Conservation (phyloP, 2,888 invertebrate genomes). For the Hirtodrosophila cameraria region DNA sequence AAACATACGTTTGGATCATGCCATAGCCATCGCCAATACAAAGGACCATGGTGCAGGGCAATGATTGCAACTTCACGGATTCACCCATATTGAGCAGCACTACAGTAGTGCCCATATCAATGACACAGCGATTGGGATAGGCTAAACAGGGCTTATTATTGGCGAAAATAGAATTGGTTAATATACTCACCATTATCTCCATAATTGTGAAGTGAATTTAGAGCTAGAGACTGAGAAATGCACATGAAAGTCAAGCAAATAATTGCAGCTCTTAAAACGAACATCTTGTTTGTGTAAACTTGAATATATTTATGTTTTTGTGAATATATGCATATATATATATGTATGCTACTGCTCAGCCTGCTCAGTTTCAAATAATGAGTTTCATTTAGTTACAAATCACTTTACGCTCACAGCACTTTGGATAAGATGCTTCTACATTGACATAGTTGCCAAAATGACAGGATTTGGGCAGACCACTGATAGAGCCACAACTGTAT, state of each 20-base stretch:
- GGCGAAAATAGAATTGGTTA: neutral
- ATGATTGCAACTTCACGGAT: slow-evolving; percentile 14
- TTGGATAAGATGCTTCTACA: slow-evolving; percentile 45
- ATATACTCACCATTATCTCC: slow-evolving; percentile 32
- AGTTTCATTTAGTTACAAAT: slow-evolving; percentile 17
- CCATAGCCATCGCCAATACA: slow-evolving; percentile 61
- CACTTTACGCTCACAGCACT: slow-evolving; percentile 46
- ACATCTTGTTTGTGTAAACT: slow-evolving; percentile 14
- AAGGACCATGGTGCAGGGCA: slow-evolving; percentile 46
- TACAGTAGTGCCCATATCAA: slow-evolving; percentile 45
- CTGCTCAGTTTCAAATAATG: slow-evolving; percentile 3
- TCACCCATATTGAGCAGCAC: slow-evolving; percentile 37
- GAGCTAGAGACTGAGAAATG: neutral
- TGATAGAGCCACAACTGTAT: slow-evolving; percentile 51
- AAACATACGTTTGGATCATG: slow-evolving; percentile 54
- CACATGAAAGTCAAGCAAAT: neutral
- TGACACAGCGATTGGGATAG: slow-evolving; percentile 55
- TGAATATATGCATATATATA: neutral
- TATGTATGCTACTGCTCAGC: neutral
- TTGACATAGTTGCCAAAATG: slow-evolving; percentile 17
- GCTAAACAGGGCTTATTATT: slow-evolving; percentile 9
- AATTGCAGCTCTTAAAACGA: neutral
- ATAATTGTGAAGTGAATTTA: slow-evolving; percentile 40
- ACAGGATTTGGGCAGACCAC: slow-evolving; percentile 19
- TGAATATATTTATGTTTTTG: neutral